Evolutionary conservation across 2,888 invertebrate species (phyloP), one percentile per base, ranked within the genome.

Genomic region (Nemotelus nigrinus): DNA sequence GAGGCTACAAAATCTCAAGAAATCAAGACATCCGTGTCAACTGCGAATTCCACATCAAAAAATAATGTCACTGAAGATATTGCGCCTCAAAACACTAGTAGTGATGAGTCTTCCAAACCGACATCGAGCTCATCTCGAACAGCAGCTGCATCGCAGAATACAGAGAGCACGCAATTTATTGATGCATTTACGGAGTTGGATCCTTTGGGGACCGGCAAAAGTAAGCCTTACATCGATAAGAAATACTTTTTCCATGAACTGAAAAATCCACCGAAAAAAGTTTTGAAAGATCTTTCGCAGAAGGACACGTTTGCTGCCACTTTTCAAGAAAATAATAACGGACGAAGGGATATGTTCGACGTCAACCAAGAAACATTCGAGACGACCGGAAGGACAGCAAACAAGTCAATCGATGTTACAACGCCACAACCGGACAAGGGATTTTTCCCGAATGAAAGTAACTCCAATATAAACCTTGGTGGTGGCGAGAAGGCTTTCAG

Each of bases 191-290:
- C 95, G 82, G 96, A 97, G 87, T 89, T 97, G 88, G 96, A 97
- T 90, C 97, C 97, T 80, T 89, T 96, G 86, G 96, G 96, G 85
- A 96, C 95, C 83, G 96, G 96, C 85, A 92, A 94, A 88, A 94
- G 93, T 88, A 94, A 94, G 88, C 96, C 96, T 80, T 97, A 96
- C 89, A 92, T 96, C 85, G 96, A 97, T 90, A 96, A 96, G 89
- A 96, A 96, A 90, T 95, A 96, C 89, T 97, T 97, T 90, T 97
- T 97, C 90, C 95, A 96, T 90, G 96, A 96, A 88, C 90, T 96
- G 85, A 96, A 96, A 90, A 96, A 96, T 88, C 96, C 96, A 82
- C 96, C 96, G 83, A 96, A 96, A 89, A 96, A 95, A 89, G 94
- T 94, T 80, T 91, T 96, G 83, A 96, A 96, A 89, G 96, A 96